Evolutionary conservation across 2,113 vertebrate genomes (phyloP).

Genomic region (Saccopteryx bilineata): DNA sequence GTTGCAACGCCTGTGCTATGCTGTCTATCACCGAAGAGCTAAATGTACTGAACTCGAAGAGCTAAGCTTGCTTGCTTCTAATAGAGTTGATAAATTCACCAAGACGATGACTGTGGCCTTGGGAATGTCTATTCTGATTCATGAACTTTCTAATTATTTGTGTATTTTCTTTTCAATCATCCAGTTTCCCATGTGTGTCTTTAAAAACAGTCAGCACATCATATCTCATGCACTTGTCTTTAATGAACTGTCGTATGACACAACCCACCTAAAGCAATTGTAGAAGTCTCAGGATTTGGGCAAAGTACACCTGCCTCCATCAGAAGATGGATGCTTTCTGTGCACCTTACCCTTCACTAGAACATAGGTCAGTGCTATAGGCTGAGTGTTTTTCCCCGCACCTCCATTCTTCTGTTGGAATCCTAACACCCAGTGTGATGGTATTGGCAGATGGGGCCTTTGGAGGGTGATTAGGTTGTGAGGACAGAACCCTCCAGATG

Average conservation of each 20-base stretch:
- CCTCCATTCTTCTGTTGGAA: background rate
- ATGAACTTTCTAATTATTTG: background rate
- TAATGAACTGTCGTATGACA: background rate
- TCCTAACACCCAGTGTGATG: background rate
- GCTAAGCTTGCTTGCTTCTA: background rate
- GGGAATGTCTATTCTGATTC: slow-evolving; percentile 1
- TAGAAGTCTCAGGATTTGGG: background rate
- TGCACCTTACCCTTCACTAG: background rate
- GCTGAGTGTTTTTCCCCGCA: background rate
- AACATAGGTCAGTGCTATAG: background rate
- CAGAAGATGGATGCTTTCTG: background rate
- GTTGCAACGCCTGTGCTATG: background rate
- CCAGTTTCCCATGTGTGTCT: background rate
- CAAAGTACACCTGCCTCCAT: background rate
- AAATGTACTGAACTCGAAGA: background rate
- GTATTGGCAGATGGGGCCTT: background rate
- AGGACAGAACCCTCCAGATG: background rate
- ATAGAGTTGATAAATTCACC: slow-evolving; percentile 8
- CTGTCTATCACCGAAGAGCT: background rate
- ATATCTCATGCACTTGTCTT: background rate
- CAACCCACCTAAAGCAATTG: background rate
- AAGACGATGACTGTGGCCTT: background rate
- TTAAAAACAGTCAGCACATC: background rate
- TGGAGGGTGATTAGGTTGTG: background rate
- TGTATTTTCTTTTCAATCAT: background rate